A percentile compares a stretch with the other conserved stretches of the same genome.
Evolutionary conservation across 2,888 invertebrate species (phyloP).

Genomic region (Anagyrus pseudococci): DNA sequence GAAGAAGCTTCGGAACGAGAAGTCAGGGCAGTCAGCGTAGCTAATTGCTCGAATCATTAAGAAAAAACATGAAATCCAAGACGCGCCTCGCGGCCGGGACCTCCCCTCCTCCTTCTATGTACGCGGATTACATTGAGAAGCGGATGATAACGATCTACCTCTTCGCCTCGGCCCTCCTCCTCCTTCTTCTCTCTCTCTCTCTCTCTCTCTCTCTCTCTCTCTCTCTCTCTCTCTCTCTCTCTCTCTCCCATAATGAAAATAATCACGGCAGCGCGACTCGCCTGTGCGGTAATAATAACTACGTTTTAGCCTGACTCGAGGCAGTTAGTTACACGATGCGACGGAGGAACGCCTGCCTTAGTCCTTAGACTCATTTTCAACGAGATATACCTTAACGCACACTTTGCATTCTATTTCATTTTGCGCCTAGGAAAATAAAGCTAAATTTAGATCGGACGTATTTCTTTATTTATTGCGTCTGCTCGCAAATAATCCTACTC

Average conservation of each 20-base stretch:
- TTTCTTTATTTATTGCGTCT: no score
- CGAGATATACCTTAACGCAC: no score
- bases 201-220: no score
- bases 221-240: no score
- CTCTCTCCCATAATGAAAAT: conserved; percentile 60
- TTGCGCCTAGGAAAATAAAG: no score
- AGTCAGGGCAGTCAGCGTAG: conserved; percentile 61
- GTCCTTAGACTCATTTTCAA: no score
- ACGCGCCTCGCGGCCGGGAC: conserved; percentile 38
- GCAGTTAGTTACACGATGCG: conserved; percentile 39
- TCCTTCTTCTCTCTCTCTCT: no score
- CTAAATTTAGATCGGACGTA: no score
- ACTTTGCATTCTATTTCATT: no score
- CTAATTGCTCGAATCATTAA: conserved; percentile 63
- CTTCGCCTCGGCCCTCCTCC: no score
- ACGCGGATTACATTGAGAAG: conserved; percentile 54
- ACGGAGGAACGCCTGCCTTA: conserved; percentile 30
- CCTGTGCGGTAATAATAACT: conserved; percentile 44
- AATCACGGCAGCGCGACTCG: conserved; percentile 52
- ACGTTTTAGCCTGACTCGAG: conserved; percentile 41
- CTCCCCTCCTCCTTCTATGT: no score
- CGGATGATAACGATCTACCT: conserved; percentile 52
- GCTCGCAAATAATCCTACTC: no score
- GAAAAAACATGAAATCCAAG: conserved; percentile 62
- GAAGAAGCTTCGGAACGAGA: conserved; percentile 52